Evolutionary conservation across 2,113 vertebrate genomes (phyloP), one percentile per base, ranked within the genome.

Genomic region (Perognathus longimembris): DNA sequence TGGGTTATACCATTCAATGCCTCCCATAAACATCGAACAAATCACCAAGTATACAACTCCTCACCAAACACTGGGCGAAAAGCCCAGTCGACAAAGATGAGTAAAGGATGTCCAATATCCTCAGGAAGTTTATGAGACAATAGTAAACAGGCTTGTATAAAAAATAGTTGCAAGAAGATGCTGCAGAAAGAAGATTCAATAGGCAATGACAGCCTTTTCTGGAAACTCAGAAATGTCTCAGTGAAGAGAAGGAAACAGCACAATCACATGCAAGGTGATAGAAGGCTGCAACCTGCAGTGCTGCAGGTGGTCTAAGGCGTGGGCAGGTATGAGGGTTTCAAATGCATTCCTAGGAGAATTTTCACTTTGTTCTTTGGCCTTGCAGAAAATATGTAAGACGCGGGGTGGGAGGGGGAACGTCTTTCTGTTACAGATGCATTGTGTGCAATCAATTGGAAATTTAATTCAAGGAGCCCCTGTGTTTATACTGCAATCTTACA

Each of bases 251-350:
- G 36, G 73, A 79, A 57, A 7, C 7, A 77, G 6, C 32, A 6
- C 14, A 54, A 11, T 26, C 9, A 59, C 30, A 6, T 3, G 7
- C 21, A 26, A 8, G 10, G 6, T n/a, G 50, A 11, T 10, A 3
- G 54, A 50, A 26, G 30, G 34, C 34, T 59, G 57, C 20, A n/a
- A n/a, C 59, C 20, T 1, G 2, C n/a, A 54, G 36, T n/a, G 15
- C 64, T 21, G 30, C 4, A 2, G 28, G 50, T 1, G 0, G 7
- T 38, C 54, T 64, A 40, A 1, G 0, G 40, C n/a, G 26, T n/a
- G 22, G 2, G 1, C 30, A n/a, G 5, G 15, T 22, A 3, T 36
- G 87, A 73, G 2, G 34, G 40, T 5, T 28, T 24, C 42, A 4
- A 17, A 10, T 0, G 3, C 15, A 17, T 14, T 75, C 42, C 14